Percentiles rank a stretch among this genome's conserved stretches.
These are phyloP conservation scores for Ammodramus savannarum DNA, from an alignment of 2,113 vertebrate genomes.

Conservation along the genomic window DNA sequence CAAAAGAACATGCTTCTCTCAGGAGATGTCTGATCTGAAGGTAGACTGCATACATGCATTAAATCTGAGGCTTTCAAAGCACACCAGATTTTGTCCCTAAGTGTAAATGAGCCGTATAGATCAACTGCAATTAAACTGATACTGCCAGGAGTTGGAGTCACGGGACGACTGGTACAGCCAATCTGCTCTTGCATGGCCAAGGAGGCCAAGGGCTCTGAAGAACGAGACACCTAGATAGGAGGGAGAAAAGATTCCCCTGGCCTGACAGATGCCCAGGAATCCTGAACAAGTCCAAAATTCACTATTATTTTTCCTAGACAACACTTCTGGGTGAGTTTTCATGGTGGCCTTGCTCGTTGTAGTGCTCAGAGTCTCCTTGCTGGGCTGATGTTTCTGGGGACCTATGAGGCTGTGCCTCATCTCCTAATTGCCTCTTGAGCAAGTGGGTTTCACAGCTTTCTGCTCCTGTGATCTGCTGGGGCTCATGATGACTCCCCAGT, in stretches of 20 bases:
- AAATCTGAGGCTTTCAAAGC: background rate
- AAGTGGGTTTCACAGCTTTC: background rate
- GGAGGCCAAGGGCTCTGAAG: background rate
- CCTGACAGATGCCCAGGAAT: background rate
- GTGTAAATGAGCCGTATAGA: background rate
- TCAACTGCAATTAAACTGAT: background rate
- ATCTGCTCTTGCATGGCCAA: background rate
- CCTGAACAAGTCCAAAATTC: background rate
- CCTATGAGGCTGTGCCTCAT: background rate
- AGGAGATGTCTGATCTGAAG: background rate
- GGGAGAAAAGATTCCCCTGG: background rate
- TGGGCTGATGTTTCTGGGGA: background rate
- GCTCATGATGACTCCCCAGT: background rate
- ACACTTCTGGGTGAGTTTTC: background rate
- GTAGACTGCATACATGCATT: background rate
- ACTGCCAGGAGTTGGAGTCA: background rate
- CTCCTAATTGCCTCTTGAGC: background rate
- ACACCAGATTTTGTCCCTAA: background rate
- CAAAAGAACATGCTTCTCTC: background rate
- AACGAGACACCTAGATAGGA: background rate
- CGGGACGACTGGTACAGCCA: background rate
- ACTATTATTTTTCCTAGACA: background rate
- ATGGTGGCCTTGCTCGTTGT: rapidly evolving
- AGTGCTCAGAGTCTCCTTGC: background rate
- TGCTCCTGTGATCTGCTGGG: background rate